A percentile compares a stretch with the other conserved stretches of the same genome.
Conservation (phyloP, 2,113 vertebrate species). For the Pionites leucogaster region DNA sequence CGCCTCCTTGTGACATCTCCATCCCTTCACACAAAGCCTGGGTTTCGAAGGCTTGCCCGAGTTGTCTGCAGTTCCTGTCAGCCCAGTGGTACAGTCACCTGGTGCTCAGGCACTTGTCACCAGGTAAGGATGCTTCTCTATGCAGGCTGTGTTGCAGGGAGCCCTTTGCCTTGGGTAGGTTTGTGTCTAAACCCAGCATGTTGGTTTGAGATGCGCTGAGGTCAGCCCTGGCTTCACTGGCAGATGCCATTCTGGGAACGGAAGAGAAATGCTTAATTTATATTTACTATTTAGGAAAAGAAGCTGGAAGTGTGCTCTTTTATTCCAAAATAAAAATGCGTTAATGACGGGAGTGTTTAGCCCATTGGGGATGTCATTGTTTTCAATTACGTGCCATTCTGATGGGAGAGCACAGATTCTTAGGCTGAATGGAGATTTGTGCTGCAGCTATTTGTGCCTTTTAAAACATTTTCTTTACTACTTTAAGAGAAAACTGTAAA, state of each 20-base stretch:
- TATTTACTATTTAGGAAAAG: slow-evolving; percentile 67
- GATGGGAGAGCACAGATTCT: slow-evolving; percentile 68
- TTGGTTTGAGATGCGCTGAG: fast-evolving
- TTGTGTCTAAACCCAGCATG: not conserved
- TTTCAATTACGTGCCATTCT: slow-evolving; percentile 77
- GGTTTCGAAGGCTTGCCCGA: not conserved
- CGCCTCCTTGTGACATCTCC: not conserved
- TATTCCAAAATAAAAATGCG: slow-evolving; percentile 69
- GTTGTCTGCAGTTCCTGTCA: not conserved
- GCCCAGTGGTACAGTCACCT: not conserved
- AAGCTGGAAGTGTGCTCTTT: slow-evolving; percentile 58
- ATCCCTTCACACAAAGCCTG: fast-evolving
- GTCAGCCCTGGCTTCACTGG: slow-evolving; percentile 51
- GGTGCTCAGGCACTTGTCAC: not conserved
- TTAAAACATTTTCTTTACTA: slow-evolving; percentile 81
- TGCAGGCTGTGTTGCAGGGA: not conserved
- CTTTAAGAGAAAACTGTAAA: slow-evolving; percentile 82
- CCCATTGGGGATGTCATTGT: slow-evolving; percentile 72
- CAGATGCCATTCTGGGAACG: slow-evolving; percentile 67
- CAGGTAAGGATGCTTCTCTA: not conserved
- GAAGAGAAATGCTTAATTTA: slow-evolving; percentile 56
- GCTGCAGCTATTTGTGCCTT: slow-evolving; percentile 72
- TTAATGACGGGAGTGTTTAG: slow-evolving; percentile 74
- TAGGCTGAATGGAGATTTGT: slow-evolving; percentile 72
- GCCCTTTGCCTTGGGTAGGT: not conserved